Conservation (phyloP, 2,888 invertebrate species). For the Parnassius orleans region DNA sequence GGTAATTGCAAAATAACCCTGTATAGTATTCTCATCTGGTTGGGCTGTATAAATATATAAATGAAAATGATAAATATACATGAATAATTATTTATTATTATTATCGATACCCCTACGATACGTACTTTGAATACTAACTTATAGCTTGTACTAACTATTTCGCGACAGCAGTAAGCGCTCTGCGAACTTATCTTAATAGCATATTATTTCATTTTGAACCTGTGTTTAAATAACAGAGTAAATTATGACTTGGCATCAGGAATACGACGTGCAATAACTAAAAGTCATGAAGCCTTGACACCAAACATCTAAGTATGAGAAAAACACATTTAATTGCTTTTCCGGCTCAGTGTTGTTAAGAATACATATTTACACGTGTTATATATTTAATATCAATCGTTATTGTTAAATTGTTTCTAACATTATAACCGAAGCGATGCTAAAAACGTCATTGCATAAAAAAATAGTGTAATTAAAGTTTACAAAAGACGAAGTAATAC, state of each 20-base stretch:
- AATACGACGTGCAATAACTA: constrained; percentile 16
- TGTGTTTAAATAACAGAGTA: constrained; percentile 12
- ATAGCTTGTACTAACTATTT: neutral
- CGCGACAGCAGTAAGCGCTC: neutral
- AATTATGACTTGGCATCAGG: constrained; percentile 11
- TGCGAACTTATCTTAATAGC: constrained; percentile 4
- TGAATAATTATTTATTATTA: too few species aligned
- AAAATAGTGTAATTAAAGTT: too few species aligned
- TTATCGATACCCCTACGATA: too few species aligned
- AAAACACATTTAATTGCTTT: constrained; percentile 21
- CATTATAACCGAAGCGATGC: too few species aligned
- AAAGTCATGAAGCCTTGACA: constrained; percentile 24
- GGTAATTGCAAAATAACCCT: too few species aligned
- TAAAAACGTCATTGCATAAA: too few species aligned
- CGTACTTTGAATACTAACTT: too few species aligned
- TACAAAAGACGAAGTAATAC: too few species aligned
- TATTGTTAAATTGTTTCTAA: neutral
- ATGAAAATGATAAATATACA: too few species aligned
- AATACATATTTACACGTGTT: neutral
- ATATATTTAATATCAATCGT: neutral
- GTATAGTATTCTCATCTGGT: too few species aligned
- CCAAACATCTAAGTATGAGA: constrained; percentile 17
- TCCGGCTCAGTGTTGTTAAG: constrained; percentile 5
- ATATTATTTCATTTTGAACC: constrained; percentile 7
- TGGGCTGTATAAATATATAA: too few species aligned